phyloP scores from a whole-genome alignment of 2,888 invertebrate genomes.

The Clistopyga incitator region DNA sequence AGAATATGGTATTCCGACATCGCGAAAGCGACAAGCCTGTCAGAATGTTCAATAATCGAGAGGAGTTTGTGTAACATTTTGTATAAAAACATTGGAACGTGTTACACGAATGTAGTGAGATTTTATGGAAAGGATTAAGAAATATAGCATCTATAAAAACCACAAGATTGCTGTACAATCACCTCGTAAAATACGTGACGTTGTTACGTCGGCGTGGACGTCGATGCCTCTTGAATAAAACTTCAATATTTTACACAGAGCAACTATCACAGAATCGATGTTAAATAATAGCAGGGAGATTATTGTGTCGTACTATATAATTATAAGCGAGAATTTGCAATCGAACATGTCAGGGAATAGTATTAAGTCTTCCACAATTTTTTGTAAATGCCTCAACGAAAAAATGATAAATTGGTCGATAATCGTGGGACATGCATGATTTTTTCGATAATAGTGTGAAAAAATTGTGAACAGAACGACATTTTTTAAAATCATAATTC shows the following conservation, averaged over 20 bases:
- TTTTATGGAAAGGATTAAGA: background rate
- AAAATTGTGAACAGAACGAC: background rate
- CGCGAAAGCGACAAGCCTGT: background rate
- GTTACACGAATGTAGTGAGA: background rate
- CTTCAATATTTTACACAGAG: background rate
- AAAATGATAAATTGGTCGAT: background rate
- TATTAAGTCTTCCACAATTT: constrained; percentile 14
- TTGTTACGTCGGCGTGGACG: background rate
- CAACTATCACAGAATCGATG: background rate
- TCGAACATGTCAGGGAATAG: constrained; percentile 25
- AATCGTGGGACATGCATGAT: background rate
- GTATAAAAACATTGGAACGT: background rate
- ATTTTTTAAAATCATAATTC: background rate
- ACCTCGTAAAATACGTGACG: background rate
- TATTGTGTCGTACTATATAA: background rate
- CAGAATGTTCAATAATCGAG: background rate
- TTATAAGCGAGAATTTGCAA: background rate
- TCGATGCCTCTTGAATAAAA: constrained; percentile 4
- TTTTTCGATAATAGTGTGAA: background rate
- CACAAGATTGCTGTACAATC: background rate
- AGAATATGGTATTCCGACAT: background rate
- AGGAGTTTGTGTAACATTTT: background rate
- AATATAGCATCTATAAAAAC: background rate
- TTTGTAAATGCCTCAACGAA: background rate
- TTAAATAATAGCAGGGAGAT: background rate